Percentiles rank a stretch among this genome's conserved stretches.
Conservation (phyloP, 2,113 vertebrate species). For the Protobothrops mucrosquamatus region DNA sequence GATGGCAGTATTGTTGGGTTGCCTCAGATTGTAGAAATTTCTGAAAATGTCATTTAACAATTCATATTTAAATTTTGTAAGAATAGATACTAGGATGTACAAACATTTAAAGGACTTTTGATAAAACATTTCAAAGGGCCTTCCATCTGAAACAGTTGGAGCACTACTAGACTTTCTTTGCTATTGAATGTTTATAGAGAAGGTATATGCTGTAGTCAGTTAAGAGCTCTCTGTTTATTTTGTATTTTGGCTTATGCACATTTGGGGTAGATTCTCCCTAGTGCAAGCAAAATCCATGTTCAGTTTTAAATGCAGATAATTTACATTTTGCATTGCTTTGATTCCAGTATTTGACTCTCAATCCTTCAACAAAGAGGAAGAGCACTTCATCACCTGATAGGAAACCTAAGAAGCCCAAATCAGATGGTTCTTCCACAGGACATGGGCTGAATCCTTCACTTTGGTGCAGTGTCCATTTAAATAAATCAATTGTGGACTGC, state of each 20-base stretch:
- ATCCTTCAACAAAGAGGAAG: conserved; percentile 88
- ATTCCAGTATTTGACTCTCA: conserved; percentile 90
- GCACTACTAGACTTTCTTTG: not conserved
- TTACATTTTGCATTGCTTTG: conserved; percentile 38
- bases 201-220: not conserved
- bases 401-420: conserved; percentile 85
- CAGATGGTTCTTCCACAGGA: conserved; percentile 71
- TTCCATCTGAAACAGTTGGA: not conserved
- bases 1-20: not conserved
- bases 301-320: not conserved
- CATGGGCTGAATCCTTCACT: conserved; percentile 85
- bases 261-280: not conserved
- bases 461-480: conserved; percentile 89
- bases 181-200: not conserved
- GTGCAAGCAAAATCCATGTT: not conserved
- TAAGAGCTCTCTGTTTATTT: not conserved
- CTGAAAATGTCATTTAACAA: not conserved
- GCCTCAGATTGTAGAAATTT: not conserved
- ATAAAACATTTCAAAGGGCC: not conserved
- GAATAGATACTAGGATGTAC: not conserved
- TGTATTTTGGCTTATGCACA: not conserved
- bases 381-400: conserved; percentile 82
- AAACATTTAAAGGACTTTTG: not conserved
- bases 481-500: conserved; percentile 84
- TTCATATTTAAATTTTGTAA: not conserved